phyloP scores from a whole-genome alignment of 2,797 vertebrate species.

The Anisognathus igniventris region DNA sequence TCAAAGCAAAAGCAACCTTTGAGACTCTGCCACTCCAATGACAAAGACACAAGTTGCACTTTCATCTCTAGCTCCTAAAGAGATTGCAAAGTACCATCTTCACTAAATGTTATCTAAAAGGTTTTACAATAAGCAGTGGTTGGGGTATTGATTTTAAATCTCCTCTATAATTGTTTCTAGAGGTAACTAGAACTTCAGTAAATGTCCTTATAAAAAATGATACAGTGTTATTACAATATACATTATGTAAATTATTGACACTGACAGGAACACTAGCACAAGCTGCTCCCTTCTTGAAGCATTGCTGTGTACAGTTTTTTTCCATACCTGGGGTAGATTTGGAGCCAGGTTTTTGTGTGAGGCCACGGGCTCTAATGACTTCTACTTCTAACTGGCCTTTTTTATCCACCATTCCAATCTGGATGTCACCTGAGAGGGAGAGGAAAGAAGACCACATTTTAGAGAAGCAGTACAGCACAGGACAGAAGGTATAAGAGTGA shows the following conservation, averaged over 20 bases:
- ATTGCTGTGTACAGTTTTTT: neutral
- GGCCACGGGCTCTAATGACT: constrained; percentile 93
- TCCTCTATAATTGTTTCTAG: neutral
- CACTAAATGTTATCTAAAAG: neutral
- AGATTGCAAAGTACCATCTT: neutral
- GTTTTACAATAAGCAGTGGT: neutral
- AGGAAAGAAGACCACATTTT: neutral
- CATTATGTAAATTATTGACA: neutral
- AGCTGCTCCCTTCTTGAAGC: neutral
- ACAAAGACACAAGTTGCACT: constrained; percentile 38
- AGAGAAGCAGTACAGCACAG: neutral
- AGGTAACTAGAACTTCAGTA: neutral
- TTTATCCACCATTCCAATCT: constrained; percentile 98
- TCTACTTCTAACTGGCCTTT: constrained; percentile 97
- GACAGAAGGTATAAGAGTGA: neutral
- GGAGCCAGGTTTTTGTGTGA: constrained; percentile 94
- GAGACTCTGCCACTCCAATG: neutral
- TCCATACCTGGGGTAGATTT: constrained; percentile 93
- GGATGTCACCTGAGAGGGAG: constrained; percentile 87
- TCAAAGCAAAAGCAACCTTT: neutral
- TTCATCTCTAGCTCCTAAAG: neutral
- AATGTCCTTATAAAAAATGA: neutral
- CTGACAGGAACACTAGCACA: neutral
- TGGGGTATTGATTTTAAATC: neutral
- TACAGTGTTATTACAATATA: neutral